Evolutionary conservation across 2,888 invertebrate genomes (phyloP).

Genomic region (Coremacera marginata): DNA sequence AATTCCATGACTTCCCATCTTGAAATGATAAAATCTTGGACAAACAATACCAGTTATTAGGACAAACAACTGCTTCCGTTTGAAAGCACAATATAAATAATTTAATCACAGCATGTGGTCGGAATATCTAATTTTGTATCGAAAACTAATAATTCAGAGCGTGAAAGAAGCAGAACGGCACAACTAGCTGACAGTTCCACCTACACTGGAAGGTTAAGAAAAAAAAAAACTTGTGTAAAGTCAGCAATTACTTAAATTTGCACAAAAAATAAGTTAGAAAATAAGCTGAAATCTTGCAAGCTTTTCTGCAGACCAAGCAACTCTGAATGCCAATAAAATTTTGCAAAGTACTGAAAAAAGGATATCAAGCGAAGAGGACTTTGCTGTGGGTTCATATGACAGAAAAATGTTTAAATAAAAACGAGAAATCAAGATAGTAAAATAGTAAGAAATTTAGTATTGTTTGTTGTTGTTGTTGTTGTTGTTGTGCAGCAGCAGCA

Average conservation of each 20-base stretch:
- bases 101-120: constrained; percentile 67
- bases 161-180: neutral
- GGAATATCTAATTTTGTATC: constrained; percentile 66
- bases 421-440: neutral
- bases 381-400: neutral
- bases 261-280: neutral
- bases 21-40: constrained; percentile 23
- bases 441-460: neutral
- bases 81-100: constrained; percentile 50
- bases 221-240: neutral
- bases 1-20: neutral
- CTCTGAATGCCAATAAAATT: neutral
- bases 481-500: neutral
- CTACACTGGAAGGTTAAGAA: neutral
- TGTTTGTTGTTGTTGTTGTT: neutral
- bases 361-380: neutral
- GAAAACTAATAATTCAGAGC: constrained; percentile 58
- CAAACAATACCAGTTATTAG: constrained; percentile 10
- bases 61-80: constrained; percentile 34
- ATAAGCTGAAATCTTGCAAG: neutral
- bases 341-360: neutral
- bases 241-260: neutral
- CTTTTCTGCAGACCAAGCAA: neutral
- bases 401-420: neutral
- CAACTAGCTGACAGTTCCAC: no score